Evolutionary conservation across 2,888 invertebrate genomes (phyloP), one percentile per base, ranked within the genome.

Genomic region (Ornithoptera priamus): DNA sequence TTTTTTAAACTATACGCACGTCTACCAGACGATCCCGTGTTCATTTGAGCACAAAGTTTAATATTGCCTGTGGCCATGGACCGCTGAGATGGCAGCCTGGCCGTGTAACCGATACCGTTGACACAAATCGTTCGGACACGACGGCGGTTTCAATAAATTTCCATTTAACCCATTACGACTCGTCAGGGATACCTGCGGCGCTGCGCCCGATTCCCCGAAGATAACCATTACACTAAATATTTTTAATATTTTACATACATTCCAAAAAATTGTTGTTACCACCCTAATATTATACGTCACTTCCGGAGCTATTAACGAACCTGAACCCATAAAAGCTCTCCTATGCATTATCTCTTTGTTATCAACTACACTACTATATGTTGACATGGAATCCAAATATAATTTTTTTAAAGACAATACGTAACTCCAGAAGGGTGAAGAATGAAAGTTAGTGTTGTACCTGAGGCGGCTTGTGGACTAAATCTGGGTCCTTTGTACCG

Each of bases 71-170:
- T 10, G 60, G n/a, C 17, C 10, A 20, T 20, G 5, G 61, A 15
- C 53, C n/a, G 42, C 46, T 24, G 50, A 2, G 63, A 20, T 59
- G 42, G 24, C 22, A 22, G 60, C 60, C 42, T 22, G 62, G 63
- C 42, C 67, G 53, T 71, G 70, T 71, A 67, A 71, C 53, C 50
- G 67, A 71, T 67, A 71, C 22, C 65, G 67, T 65, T 67, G 67
- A 71, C 70, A 67, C 57, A 65, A 67, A 65, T 64, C 63, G 67
- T 58, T 64, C 30, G 64, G 65, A 61, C 53, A 53, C 67, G 64
- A 65, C 60, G 65, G n/a, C 61, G 42, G 42, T 65, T 69, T 58
- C 69, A 61, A 69, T 69, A 65, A 65, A 69, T 62, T 69, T 22
- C 61, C 65, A 57, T 65, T 65, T 62, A 69, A 69, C 65, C 65